Evolutionary conservation across 2,797 vertebrate genomes (phyloP).

Genomic region (Crenuchus spilurus): DNA sequence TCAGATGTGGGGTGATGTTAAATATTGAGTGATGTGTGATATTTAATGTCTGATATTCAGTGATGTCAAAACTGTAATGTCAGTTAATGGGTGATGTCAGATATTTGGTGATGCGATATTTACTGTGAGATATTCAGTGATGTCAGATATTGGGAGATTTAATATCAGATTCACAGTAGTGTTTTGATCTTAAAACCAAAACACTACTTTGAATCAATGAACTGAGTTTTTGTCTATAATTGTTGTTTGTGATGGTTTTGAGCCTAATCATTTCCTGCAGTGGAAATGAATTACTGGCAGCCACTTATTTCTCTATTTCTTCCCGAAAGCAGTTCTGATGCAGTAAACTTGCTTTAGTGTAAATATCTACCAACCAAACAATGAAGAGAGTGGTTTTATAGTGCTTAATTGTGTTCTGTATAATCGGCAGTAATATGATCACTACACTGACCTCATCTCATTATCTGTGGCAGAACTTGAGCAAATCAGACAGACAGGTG

Average conservation of each 20-base stretch:
- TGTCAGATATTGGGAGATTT: no score
- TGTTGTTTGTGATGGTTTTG: constrained; percentile 12
- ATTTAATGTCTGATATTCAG: no score
- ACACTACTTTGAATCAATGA: no score
- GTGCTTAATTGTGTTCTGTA: constrained; percentile 44
- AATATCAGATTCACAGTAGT: no score
- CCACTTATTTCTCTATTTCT: constrained; percentile 43
- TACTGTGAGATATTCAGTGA: no score
- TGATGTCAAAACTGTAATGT: no score
- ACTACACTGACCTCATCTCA: constrained; percentile 16
- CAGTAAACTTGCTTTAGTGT: constrained; percentile 41
- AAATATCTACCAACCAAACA: constrained; percentile 34
- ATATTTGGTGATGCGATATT: no score
- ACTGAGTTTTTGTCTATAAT: no score
- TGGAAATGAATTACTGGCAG: constrained; percentile 15
- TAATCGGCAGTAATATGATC: constrained; percentile 26
- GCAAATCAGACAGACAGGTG: constrained; percentile 25
- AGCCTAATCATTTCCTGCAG: background rate
- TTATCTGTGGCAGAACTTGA: constrained; percentile 24
- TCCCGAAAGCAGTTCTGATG: constrained; percentile 43
- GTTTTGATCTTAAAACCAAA: no score
- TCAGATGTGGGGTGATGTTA: no score
- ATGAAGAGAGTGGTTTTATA: constrained; percentile 16
- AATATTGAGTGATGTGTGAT: no score
- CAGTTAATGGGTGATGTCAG: no score